These are phyloP conservation scores for Ovis canadensis DNA, from an alignment of 2,113 vertebrate species.

Conservation along the genomic window DNA sequence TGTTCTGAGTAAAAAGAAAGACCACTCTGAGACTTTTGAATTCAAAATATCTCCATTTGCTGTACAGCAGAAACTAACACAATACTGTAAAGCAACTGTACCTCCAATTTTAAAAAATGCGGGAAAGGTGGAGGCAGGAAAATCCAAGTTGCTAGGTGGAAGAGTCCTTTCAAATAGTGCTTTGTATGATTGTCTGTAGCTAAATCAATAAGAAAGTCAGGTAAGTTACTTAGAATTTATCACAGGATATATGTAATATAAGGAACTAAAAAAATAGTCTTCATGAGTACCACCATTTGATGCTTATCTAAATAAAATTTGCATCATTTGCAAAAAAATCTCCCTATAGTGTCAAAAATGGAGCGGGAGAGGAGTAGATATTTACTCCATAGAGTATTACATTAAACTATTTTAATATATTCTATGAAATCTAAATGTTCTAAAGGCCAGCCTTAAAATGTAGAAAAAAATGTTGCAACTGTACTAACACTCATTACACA, in stretches of 20 bases:
- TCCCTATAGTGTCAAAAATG: constrained; percentile 60
- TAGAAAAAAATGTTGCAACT: constrained; percentile 50
- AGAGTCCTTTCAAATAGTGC: background rate
- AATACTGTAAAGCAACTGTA: background rate
- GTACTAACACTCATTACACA: constrained; percentile 45
- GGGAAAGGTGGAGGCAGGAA: background rate
- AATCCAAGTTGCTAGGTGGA: background rate
- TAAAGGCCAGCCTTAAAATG: background rate
- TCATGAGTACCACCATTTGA: background rate
- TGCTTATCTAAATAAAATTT: background rate
- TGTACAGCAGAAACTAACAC: background rate
- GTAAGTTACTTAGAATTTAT: background rate
- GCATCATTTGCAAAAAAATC: background rate
- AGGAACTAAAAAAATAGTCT: background rate
- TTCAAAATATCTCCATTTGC: constrained; percentile 64
- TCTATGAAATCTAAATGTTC: constrained; percentile 19
- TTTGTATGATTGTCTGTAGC: background rate
- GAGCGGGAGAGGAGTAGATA: background rate
- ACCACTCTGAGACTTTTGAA: constrained; percentile 73
- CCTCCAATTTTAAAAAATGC: background rate
- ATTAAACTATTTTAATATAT: constrained; percentile 36
- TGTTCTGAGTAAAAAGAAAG: constrained; percentile 80
- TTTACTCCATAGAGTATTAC: background rate
- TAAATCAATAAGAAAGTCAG: background rate
- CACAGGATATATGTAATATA: background rate